Evolutionary conservation across 2,888 invertebrate genomes (phyloP).

Genomic region (Argyresthia albistria): DNA sequence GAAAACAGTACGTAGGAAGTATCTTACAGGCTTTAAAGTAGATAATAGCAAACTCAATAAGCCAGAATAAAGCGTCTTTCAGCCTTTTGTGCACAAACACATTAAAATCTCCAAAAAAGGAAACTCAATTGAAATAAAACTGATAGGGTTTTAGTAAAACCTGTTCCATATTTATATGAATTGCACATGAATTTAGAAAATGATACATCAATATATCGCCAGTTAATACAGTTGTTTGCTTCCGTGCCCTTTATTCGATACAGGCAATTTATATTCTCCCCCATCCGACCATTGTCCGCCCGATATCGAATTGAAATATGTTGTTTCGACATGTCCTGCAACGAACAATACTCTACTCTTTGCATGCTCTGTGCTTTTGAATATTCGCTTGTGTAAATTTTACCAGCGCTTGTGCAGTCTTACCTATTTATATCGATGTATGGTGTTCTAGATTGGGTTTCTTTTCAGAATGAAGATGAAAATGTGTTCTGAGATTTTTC

Average conservation of each 20-base stretch:
- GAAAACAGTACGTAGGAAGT: too few species aligned
- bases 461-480: too few species aligned
- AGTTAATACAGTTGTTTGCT: slow-evolving; percentile 33
- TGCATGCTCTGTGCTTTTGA: background rate
- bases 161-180: background rate
- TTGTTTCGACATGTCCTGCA: slow-evolving; percentile 53
- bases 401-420: too few species aligned
- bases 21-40: too few species aligned
- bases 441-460: too few species aligned
- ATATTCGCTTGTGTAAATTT: background rate
- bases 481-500: too few species aligned
- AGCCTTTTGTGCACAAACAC: background rate
- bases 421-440: too few species aligned
- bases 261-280: slow-evolving; percentile 59
- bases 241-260: slow-evolving; percentile 49
- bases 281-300: slow-evolving; percentile 62
- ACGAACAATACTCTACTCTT: slow-evolving; percentile 29
- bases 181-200: background rate
- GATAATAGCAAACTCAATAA: too few species aligned
- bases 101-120: background rate
- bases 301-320: slow-evolving; percentile 68
- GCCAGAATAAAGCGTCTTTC: too few species aligned
- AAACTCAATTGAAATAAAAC: background rate
- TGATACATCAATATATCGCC: background rate
- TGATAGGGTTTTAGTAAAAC: background rate